phyloP scores from a whole-genome alignment of 2,888 invertebrate species.

The Synergus japonicus region DNA sequence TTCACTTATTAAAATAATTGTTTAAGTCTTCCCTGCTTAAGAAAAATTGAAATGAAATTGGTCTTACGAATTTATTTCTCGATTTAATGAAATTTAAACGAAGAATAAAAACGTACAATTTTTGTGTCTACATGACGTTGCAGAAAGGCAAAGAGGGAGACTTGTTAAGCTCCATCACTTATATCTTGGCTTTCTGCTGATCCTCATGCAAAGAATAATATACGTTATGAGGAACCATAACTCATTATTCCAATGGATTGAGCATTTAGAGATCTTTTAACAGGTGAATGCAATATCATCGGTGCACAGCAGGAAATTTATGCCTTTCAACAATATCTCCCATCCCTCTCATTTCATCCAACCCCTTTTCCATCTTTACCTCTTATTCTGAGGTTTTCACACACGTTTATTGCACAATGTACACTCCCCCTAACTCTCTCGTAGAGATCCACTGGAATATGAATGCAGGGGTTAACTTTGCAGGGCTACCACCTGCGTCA shows the following conservation, averaged over 20 bases:
- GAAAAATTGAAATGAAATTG: background rate
- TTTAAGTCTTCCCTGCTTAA: background rate
- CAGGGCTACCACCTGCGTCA: constrained; percentile 68
- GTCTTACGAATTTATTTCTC: background rate
- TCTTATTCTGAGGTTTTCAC: constrained; percentile 30
- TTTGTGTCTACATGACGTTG: background rate
- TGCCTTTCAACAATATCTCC: constrained; percentile 15
- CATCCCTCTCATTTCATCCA: constrained; percentile 24
- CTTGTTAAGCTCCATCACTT: background rate
- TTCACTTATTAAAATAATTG: background rate
- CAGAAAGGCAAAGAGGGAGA: background rate
- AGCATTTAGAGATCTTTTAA: constrained; percentile 16
- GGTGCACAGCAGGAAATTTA: background rate
- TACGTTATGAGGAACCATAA: background rate
- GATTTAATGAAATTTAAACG: background rate
- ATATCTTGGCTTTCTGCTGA: background rate
- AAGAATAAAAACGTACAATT: background rate
- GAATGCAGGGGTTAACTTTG: constrained; percentile 67
- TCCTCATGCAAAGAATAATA: background rate
- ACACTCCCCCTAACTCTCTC: constrained; percentile 41
- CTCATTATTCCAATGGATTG: constrained; percentile 29
- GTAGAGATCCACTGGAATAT: constrained; percentile 59
- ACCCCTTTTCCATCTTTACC: constrained; percentile 20
- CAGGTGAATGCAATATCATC: constrained; percentile 18
- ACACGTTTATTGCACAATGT: background rate